Percentiles rank a stretch among this genome's conserved stretches.
phyloP scores from a whole-genome alignment of 2,888 invertebrate species.

The Unio pictorum region DNA sequence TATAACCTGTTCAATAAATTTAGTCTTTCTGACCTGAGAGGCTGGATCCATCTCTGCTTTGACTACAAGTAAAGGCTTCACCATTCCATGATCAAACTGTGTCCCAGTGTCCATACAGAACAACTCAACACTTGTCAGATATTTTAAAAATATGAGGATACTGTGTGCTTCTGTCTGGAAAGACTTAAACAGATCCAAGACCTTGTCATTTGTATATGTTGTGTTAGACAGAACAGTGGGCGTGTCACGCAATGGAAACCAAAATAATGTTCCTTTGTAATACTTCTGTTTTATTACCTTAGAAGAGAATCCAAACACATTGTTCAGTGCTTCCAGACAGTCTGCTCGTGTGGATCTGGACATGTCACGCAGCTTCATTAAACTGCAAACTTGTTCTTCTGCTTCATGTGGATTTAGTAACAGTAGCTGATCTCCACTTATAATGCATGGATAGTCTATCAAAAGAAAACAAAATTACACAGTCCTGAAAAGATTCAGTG shows the following conservation, averaged over 20 bases:
- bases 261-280: constrained; percentile 59
- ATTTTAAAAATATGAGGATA: constrained; percentile 60
- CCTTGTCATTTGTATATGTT: constrained; percentile 44
- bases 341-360: constrained; percentile 9
- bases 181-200: constrained; percentile 47
- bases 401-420: constrained; percentile 19
- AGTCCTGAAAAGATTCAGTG: no score
- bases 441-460: constrained; percentile 25
- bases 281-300: constrained; percentile 27
- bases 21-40: no score
- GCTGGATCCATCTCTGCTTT: no score
- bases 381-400: constrained; percentile 10
- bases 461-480: no score
- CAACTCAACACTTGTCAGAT: constrained; percentile 51
- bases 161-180: constrained; percentile 56
- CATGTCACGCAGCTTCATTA: constrained; percentile 10
- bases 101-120: constrained; percentile 10
- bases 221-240: constrained; percentile 52
- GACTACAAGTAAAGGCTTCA: no score
- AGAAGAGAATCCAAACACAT: constrained; percentile 38
- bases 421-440: constrained; percentile 25
- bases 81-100: background rate
- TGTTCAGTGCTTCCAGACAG: constrained; percentile 33
- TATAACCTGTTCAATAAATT: no score
- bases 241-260: constrained; percentile 59